Evolutionary conservation across 1,140 invertebrate species (phyloP).

Genomic region (Globodera rostochiensis): DNA sequence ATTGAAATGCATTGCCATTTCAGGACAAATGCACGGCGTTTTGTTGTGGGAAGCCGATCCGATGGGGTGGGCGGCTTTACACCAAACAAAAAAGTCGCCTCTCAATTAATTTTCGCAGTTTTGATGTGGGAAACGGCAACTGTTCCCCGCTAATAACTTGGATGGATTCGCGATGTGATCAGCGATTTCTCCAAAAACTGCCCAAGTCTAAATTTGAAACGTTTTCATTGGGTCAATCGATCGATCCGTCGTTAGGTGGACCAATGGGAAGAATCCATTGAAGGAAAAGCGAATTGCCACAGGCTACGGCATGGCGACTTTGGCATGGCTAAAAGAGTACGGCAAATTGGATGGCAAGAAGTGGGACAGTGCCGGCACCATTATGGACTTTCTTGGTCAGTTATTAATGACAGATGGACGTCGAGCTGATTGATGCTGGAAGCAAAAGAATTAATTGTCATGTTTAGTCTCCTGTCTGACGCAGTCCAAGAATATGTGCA

Average conservation of each 20-base stretch:
- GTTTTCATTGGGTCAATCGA: neutral
- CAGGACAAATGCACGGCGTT: conserved; percentile 38
- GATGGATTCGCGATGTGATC: conserved; percentile 35
- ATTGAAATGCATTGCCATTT: neutral
- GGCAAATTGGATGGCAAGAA: conserved; percentile 13
- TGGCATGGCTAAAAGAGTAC: conserved; percentile 30
- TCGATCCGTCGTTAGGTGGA: neutral
- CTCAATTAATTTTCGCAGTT: neutral
- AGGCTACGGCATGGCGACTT: conserved; percentile 36
- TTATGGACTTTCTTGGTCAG: conserved; percentile 33
- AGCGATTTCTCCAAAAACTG: conserved; percentile 15
- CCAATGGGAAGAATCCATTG: neutral
- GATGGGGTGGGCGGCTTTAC: neutral
- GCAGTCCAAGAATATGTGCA: conserved; percentile 16
- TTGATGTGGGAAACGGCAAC: conserved; percentile 10
- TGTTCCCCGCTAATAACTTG: conserved; percentile 39
- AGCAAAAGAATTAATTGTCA: conserved; percentile 3
- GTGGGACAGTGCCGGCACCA: conserved; percentile 37
- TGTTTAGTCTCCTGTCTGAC: neutral
- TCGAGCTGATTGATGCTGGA: too few relatives aligned
- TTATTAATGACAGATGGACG: too few relatives aligned
- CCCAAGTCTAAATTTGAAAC: conserved; percentile 35
- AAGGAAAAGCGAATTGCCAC: conserved; percentile 21
- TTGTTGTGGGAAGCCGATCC: conserved; percentile 31
- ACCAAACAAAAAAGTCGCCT: neutral